Conservation (phyloP, 2,888 invertebrate genomes). For the Neoaliturus tenellus region DNA sequence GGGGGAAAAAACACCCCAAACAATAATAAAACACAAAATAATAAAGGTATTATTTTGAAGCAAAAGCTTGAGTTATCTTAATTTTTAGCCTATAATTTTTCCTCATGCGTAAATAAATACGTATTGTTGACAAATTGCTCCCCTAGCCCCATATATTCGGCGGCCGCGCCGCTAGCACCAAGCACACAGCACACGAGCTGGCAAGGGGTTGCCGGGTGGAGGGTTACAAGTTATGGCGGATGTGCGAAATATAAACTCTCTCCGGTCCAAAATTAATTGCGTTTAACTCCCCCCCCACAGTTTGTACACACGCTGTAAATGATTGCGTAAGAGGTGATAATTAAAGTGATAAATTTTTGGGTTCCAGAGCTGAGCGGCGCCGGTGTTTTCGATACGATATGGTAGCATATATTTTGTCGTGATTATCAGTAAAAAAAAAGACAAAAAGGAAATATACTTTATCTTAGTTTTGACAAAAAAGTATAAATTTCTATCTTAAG, state of each 20-base stretch:
- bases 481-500: no score
- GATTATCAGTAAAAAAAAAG: no score
- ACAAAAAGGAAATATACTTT: no score
- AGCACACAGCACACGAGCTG: neutral
- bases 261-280: constrained; percentile 49
- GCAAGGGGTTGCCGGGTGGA: constrained; percentile 5
- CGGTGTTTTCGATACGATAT: constrained; percentile 35
- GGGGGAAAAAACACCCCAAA: no score
- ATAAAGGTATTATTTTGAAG: no score
- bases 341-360: constrained; percentile 50
- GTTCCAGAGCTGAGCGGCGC: neutral
- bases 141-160: neutral
- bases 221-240: constrained; percentile 41
- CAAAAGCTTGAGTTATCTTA: no score
- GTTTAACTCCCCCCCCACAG: constrained; percentile 41
- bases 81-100: no score
- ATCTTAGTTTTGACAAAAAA: no score
- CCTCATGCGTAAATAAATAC: neutral
- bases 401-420: no score
- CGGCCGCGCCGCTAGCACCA: neutral
- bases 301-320: constrained; percentile 53
- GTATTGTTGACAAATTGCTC: neutral
- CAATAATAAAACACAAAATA: no score
- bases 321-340: constrained; percentile 54
- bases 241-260: constrained; percentile 49